phyloP scores from a whole-genome alignment of 2,888 invertebrate genomes.

The Belgica antarctica region DNA sequence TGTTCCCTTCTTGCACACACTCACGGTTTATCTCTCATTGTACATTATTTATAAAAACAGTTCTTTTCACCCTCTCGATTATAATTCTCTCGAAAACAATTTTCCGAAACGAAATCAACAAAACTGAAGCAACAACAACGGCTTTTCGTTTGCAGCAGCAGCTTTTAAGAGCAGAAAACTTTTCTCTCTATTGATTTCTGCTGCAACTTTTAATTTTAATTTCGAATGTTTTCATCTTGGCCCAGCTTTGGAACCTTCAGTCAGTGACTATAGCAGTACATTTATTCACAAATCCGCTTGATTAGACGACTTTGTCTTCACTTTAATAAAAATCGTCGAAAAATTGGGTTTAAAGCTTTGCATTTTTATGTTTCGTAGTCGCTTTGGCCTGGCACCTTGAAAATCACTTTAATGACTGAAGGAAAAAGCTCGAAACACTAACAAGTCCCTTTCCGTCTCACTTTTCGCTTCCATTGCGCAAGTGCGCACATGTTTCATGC shows the following conservation, averaged over 20 bases:
- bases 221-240: too few species aligned
- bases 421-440: constrained; percentile 1
- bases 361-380: too few species aligned
- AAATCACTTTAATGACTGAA: constrained; percentile 43
- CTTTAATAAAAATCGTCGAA: constrained; percentile 12
- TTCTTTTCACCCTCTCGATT: not conserved
- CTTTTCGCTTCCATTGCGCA: constrained; percentile 24
- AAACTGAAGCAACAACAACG: not conserved
- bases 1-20: not conserved
- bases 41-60: not conserved
- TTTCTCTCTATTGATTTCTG: constrained; percentile 41
- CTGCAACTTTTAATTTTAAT: constrained; percentile 11
- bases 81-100: not conserved
- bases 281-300: too few species aligned
- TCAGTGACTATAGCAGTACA: not conserved
- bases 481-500: constrained; percentile 2
- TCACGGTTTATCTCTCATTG: not conserved
- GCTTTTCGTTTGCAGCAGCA: too few species aligned
- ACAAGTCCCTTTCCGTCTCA: constrained; percentile 29
- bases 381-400: constrained; percentile 43
- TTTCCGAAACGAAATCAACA: not conserved
- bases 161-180: constrained; percentile 21
- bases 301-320: too few species aligned
- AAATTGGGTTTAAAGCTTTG: constrained; percentile 29
- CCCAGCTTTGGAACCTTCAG: too few species aligned